Conservation (phyloP, 2,113 vertebrate species). For the Oreochromis spilurus region DNA sequence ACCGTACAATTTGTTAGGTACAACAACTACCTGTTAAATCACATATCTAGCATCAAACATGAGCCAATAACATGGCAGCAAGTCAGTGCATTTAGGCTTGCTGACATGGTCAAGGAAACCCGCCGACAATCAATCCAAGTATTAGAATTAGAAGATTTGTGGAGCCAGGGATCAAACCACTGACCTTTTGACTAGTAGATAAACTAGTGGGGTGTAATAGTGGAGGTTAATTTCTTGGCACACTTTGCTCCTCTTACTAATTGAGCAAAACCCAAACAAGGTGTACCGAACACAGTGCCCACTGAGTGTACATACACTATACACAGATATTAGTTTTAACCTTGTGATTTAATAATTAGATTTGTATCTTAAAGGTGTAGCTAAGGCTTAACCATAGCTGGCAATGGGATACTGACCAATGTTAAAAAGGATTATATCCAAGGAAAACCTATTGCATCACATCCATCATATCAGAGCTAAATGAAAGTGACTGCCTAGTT, state of each 20-base stretch:
- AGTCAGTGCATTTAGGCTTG: background rate
- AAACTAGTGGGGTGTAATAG: background rate
- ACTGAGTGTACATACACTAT: background rate
- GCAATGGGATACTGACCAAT: rapidly evolving
- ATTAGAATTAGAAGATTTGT: background rate
- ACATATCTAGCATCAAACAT: background rate
- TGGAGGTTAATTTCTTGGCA: background rate
- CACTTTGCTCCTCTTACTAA: background rate
- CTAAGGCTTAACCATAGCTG: background rate
- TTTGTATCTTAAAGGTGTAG: background rate
- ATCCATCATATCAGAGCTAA: background rate
- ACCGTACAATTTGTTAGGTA: background rate
- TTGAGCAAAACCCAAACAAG: background rate
- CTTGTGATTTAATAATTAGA: background rate
- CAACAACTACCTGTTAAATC: background rate
- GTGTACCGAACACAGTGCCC: rapidly evolving
- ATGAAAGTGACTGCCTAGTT: background rate
- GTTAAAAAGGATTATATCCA: background rate
- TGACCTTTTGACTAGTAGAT: background rate
- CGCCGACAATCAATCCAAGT: background rate
- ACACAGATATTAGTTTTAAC: background rate
- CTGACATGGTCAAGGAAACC: background rate
- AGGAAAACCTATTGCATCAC: background rate
- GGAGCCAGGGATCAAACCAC: background rate
- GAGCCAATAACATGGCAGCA: rapidly evolving